Conservation (phyloP, 2,888 invertebrate species). For the Dicycla oo region DNA sequence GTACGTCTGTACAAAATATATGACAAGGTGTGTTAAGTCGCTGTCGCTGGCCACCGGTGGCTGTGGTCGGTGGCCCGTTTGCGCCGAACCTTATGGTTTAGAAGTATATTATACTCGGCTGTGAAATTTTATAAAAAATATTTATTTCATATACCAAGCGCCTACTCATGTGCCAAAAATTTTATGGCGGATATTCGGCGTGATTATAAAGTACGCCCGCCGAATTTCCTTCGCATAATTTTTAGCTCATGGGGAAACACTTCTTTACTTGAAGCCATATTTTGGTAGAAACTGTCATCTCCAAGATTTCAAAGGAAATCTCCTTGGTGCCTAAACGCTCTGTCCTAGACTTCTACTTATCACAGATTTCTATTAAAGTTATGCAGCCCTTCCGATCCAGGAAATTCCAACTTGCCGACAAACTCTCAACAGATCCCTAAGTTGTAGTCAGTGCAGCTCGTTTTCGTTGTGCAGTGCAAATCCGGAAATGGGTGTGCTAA, state of each 20-base stretch:
- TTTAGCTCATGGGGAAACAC: not conserved
- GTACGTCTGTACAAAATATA: no score
- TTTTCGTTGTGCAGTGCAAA: no score
- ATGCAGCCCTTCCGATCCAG: not conserved
- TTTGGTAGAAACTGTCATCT: not conserved
- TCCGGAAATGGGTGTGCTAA: no score
- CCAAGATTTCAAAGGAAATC: not conserved
- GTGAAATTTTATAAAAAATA: not conserved
- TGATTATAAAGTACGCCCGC: not conserved
- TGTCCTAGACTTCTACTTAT: not conserved
- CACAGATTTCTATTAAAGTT: not conserved
- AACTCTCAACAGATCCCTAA: no score
- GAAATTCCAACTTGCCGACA: not conserved
- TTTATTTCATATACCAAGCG: not conserved
- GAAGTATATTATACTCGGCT: not conserved
- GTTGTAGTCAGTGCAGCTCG: no score
- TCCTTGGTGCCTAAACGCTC: not conserved
- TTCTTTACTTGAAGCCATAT: not conserved
- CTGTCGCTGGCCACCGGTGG: no score
- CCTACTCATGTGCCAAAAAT: not conserved
- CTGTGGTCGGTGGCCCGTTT: no score
- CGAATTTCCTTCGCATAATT: not conserved
- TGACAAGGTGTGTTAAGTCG: no score
- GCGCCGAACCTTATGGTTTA: no score
- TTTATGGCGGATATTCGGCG: not conserved